Percentiles rank a stretch among this genome's conserved stretches.
Conservation (phyloP, 2,113 vertebrate species). For the Dromas ardeola region DNA sequence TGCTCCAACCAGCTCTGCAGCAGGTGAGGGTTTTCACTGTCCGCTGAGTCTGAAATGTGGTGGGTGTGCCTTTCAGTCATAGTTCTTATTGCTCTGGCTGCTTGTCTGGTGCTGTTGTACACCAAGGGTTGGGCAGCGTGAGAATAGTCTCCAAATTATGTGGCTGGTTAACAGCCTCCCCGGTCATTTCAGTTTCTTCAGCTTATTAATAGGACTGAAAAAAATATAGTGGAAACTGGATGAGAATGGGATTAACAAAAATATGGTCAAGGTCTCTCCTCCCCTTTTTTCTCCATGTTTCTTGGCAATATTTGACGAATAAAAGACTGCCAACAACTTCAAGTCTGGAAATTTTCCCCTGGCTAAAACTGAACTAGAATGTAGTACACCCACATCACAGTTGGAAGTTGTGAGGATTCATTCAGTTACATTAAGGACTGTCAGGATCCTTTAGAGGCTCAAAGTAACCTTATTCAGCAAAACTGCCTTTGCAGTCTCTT, state of each 20-base stretch:
- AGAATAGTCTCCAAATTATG: not conserved
- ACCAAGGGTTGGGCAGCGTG: not conserved
- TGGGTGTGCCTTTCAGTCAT: not conserved
- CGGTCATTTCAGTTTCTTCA: not conserved
- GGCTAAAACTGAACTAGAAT: not conserved
- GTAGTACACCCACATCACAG: slow-evolving; percentile 26
- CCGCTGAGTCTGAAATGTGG: not conserved
- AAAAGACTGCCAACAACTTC: not conserved
- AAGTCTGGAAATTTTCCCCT: not conserved
- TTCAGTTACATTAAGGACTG: slow-evolving; percentile 7
- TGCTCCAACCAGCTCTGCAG: not conserved
- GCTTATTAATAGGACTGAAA: not conserved
- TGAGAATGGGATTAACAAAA: not conserved
- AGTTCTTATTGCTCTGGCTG: not conserved
- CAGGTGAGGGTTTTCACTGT: not conserved
- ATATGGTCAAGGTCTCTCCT: not conserved
- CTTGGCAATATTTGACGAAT: slow-evolving; percentile 3
- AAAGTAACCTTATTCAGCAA: slow-evolving; percentile 38
- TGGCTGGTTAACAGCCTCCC: not conserved
- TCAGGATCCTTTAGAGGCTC: slow-evolving; percentile 12
- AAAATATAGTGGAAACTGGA: not conserved
- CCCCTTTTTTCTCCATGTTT: not conserved
- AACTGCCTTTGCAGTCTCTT: slow-evolving; percentile 11
- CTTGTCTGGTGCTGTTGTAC: not conserved
- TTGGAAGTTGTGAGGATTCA: slow-evolving; percentile 26